These are phyloP conservation scores for Tolmerus cingulatus DNA, from an alignment of 2,888 invertebrate genomes.

Conservation along the genomic window DNA sequence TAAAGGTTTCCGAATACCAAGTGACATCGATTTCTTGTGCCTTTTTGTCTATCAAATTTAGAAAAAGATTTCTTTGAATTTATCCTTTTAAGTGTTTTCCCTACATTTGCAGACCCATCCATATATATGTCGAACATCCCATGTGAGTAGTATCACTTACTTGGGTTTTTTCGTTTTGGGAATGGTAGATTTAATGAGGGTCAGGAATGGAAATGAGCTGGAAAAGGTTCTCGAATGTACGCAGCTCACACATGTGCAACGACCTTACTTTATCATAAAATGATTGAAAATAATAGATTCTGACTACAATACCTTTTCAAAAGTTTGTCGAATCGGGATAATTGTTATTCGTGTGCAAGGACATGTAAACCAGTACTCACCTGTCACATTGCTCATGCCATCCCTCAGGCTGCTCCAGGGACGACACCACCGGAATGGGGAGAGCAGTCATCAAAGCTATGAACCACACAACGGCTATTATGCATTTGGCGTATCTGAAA, in stretches of 20 bases:
- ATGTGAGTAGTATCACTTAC: neutral
- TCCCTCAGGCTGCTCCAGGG: constrained; percentile 69
- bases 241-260: neutral
- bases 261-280: neutral
- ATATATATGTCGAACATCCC: neutral
- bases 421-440: constrained; percentile 82
- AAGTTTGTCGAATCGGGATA: neutral
- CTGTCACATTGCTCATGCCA: constrained; percentile 72
- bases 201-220: neutral
- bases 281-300: neutral
- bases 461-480: constrained; percentile 61
- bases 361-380: constrained; percentile 64
- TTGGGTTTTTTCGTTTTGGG: neutral
- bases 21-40: neutral
- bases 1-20: neutral
- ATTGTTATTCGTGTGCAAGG: neutral
- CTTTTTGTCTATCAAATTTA: neutral
- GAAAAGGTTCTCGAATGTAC: neutral
- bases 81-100: neutral
- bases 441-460: constrained; percentile 78
- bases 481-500: constrained; percentile 60
- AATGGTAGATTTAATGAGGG: neutral
- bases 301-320: neutral
- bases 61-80: neutral
- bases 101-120: neutral